Percentiles rank a stretch among this genome's conserved stretches.
phyloP scores from a whole-genome alignment of 2,888 invertebrate genomes.

The Dichetophora obliterata region DNA sequence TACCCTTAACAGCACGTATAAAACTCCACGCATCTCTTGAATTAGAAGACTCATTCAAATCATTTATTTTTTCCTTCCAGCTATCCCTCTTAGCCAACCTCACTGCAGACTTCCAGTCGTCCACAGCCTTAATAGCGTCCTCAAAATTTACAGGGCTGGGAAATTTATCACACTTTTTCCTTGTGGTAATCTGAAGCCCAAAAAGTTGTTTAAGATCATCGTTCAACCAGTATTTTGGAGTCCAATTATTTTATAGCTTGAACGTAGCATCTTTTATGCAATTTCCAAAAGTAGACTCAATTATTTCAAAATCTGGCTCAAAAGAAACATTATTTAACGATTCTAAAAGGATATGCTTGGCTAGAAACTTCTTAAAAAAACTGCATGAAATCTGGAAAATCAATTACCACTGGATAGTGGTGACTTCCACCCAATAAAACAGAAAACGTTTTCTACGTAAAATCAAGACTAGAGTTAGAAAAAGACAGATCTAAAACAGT shows the following conservation, averaged over 20 bases:
- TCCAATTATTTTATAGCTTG: neutral
- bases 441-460: neutral
- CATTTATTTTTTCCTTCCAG: neutral
- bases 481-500: neutral
- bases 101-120: neutral
- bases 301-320: neutral
- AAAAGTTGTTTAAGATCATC: neutral
- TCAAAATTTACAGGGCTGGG: neutral
- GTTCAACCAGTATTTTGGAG: slow-evolving; percentile 29
- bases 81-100: neutral
- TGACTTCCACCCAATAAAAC: slow-evolving; percentile 35
- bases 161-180: neutral
- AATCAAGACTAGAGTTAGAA: neutral
- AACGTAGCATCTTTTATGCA: neutral
- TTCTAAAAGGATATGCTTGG: neutral
- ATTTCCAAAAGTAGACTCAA: neutral
- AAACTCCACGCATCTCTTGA: neutral
- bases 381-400: neutral
- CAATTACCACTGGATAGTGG: slow-evolving; percentile 21
- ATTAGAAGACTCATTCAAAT: neutral
- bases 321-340: neutral
- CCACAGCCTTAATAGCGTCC: neutral
- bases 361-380: neutral
- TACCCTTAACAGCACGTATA: neutral
- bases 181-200: neutral